Evolutionary conservation across 2,797 vertebrate genomes (phyloP), one percentile per base, ranked within the genome.

Genomic region (Bovichtus variegatus): DNA sequence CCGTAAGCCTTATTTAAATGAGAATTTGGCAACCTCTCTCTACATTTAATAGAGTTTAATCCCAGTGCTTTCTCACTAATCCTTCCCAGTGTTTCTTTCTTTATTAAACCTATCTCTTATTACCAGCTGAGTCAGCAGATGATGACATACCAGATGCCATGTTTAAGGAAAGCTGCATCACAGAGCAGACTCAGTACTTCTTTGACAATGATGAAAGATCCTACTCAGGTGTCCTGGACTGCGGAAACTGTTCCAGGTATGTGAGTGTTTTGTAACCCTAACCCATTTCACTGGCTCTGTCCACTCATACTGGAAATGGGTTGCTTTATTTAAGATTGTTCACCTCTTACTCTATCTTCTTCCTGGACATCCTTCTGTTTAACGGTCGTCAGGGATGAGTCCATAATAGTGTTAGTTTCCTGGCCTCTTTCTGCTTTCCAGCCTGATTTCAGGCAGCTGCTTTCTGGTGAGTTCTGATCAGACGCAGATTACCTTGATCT

Each of bases 171-270:
- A 99, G 98, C 91, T 99, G 98, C 72, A 99, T 99, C 88, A 99
- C 97, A 1, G 98, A 99, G 83, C 98, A 99, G 93, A 99, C 98
- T 10, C 98, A 99, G 83, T 99, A 99, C 93, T 99, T 98, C 94
- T 99, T 99, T 82, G 96, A 97, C 85, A 98, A 97, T 19, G 94
- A 98, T 1, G 97, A 97, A 82, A 97, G 93, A 92, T 97, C 98
- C 21, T 98, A 98, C 91, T 89, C 88, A 80, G 97, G 98, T 50
- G 94, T 97, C n/a, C 89, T 99, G 87, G 98, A 99, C 92, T 99
- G 98, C 91, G 96, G 96, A 86, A 99, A 99, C 94, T 99, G 98
- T 81, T 98, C 98, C 90, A 97, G 98, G 98, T 99, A 69, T 13
- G 55, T 84, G 34, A 49, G 41, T 36, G 36, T 63, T 31, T 70